Evolutionary conservation across 2,888 invertebrate species (phyloP).

Genomic region (Toxonevra muliebris): DNA sequence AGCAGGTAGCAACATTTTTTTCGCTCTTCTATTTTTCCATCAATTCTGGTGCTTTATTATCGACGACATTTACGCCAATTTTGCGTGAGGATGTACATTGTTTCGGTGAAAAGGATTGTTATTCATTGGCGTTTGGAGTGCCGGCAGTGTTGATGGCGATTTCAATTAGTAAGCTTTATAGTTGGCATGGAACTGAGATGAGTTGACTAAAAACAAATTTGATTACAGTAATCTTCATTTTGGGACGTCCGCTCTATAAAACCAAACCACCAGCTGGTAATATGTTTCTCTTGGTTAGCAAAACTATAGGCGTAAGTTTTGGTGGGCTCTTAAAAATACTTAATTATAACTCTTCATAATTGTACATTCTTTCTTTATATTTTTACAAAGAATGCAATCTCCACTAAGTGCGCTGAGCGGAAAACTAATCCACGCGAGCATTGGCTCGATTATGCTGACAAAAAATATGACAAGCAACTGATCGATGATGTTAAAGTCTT

Average conservation of each 20-base stretch:
- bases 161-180: constrained; percentile 70
- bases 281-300: constrained; percentile 72
- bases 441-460: constrained; percentile 89
- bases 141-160: constrained; percentile 77
- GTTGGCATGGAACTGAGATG: not conserved
- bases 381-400: constrained; percentile 67
- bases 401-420: constrained; percentile 59
- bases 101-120: constrained; percentile 74
- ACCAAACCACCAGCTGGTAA: constrained; percentile 76
- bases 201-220: not conserved
- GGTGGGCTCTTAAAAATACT: not conserved
- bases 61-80: constrained; percentile 79
- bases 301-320: constrained; percentile 73
- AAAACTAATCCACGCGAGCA: constrained; percentile 71
- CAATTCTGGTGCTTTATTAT: constrained; percentile 75
- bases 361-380: not conserved
- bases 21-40: constrained; percentile 79
- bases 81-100: constrained; percentile 75
- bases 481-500: constrained; percentile 77
- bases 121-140: constrained; percentile 78
- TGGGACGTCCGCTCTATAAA: constrained; percentile 73
- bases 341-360: not conserved
- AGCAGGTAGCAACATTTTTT: constrained; percentile 76
- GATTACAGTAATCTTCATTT: constrained; percentile 74
- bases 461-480: constrained; percentile 74